phyloP scores from a whole-genome alignment of 2,888 invertebrate species.

The Polymixis flavicincta region DNA sequence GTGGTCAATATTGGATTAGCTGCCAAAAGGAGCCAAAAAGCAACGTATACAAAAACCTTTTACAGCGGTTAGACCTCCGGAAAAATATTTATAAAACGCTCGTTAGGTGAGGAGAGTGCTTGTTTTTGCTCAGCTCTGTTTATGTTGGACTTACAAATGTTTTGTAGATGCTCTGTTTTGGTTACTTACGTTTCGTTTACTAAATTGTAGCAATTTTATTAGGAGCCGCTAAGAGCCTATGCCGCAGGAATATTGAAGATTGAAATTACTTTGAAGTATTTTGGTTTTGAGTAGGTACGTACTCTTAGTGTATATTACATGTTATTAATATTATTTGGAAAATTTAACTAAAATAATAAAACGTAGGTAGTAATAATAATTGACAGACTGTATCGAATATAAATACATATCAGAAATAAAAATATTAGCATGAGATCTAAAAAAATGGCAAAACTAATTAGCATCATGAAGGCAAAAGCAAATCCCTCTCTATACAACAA shows the following conservation, averaged over 20 bases:
- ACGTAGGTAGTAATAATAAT: neutral
- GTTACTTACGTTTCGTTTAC: conserved; percentile 1
- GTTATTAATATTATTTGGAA: neutral
- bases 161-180: conserved; percentile 28
- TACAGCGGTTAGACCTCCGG: conserved; percentile 87
- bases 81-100: conserved; percentile 89
- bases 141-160: conserved; percentile 34
- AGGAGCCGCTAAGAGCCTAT: neutral
- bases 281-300: neutral
- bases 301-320: neutral
- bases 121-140: conserved; percentile 57
- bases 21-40: conserved; percentile 90
- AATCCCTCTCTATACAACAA: conserved; percentile 74
- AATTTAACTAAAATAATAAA: neutral
- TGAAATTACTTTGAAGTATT: neutral
- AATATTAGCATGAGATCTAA: too few species aligned
- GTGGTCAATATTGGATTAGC: conserved; percentile 91
- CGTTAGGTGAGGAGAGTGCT: conserved; percentile 76
- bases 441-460: neutral
- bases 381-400: too few species aligned
- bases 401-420: too few species aligned
- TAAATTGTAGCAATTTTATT: neutral
- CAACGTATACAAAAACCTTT: conserved; percentile 91
- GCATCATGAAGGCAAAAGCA: neutral
- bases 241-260: neutral